Conservation (phyloP, 2,888 invertebrate species). For the Linyphia triangularis region DNA sequence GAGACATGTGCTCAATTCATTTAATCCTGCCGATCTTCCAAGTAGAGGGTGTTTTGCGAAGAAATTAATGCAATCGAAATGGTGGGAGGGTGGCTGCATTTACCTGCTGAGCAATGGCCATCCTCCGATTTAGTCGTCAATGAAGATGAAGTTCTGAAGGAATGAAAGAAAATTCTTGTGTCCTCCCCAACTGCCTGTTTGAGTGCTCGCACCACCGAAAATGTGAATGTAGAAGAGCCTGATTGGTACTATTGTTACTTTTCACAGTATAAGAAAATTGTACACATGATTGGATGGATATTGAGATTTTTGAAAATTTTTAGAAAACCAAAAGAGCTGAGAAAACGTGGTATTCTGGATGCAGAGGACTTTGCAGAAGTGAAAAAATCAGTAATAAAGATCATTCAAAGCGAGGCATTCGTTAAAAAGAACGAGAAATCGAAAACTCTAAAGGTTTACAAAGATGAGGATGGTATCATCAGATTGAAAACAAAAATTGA, state of each 20-base stretch:
- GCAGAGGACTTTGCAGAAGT: conserved; percentile 26
- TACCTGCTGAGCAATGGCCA: not conserved
- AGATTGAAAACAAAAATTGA: not conserved
- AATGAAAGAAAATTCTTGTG: not conserved
- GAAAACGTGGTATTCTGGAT: not conserved
- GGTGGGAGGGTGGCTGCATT: conserved; percentile 34
- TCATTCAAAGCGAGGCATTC: conserved; percentile 25
- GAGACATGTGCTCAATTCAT: not conserved
- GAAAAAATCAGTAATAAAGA: conserved; percentile 12
- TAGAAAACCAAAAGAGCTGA: not conserved
- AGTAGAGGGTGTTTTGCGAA: not conserved
- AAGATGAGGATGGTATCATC: conserved; percentile 6
- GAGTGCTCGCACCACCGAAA: too few relatives aligned
- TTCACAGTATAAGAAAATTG: conserved; percentile 17
- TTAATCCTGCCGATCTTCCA: conserved; percentile 12
- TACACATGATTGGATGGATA: conserved; percentile 9
- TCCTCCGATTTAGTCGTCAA: not conserved
- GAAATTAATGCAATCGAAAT: not conserved
- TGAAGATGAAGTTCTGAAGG: conserved; percentile 1
- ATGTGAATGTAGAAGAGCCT: not conserved
- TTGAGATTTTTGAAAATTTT: conserved; percentile 2
- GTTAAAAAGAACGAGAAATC: not conserved
- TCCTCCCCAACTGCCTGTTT: too few relatives aligned
- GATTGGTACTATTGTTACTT: conserved; percentile 27
- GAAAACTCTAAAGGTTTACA: not conserved